Base-by-base conservation (phyloP, 2,113 vertebrate genomes). In the Cyprinodon brontotheroides region DNA sequence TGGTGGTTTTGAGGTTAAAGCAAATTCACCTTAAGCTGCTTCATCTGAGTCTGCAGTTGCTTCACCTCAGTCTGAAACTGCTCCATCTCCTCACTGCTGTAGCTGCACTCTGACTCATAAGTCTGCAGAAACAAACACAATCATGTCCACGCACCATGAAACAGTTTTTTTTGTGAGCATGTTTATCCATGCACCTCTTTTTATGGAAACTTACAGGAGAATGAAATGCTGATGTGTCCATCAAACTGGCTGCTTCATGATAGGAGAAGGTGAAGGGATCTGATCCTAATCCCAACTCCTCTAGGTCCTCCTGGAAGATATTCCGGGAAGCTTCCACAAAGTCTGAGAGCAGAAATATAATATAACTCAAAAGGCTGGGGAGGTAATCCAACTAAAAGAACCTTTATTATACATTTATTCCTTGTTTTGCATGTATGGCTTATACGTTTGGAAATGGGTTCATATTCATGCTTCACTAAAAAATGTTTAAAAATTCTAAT, bases 161-260 rank as follows among this genome's bases (percentile, higher is more conserved):
- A 57, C 20, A 0, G 4, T 39, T 11, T 41, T 43, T 11, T 6
- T 37, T 59, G 4, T 6, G 7, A 12, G 1, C n/a, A 3, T 22
- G 47, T 43, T 37, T n/a, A 47, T 47, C 13, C 43, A 45, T 45
- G n/a, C 65, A 47, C 2, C 14, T 22, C n/a, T 47, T 12, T 17
- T 22, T 41, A 14, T 14, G 12, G 38, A 39, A 68, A 10, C 95
- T 96, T 87, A 97, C 95, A 22, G 72, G 94, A 4, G 96, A 96
- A 70, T 96, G 96, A 78, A 97, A 97, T 78, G 96, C 96, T 0
- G 96, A 96, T 0, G 95, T 97, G 73, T 97, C 96, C 94, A 97
- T 93, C 87, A 97, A 87, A 78, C 89, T 96, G 65, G 96, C 96
- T 68, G 96, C 96, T 92, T 97, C 95, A 0, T 95, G 95, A 78